Conservation (phyloP, 2,888 invertebrate genomes). For the Geophilus truncorum region DNA sequence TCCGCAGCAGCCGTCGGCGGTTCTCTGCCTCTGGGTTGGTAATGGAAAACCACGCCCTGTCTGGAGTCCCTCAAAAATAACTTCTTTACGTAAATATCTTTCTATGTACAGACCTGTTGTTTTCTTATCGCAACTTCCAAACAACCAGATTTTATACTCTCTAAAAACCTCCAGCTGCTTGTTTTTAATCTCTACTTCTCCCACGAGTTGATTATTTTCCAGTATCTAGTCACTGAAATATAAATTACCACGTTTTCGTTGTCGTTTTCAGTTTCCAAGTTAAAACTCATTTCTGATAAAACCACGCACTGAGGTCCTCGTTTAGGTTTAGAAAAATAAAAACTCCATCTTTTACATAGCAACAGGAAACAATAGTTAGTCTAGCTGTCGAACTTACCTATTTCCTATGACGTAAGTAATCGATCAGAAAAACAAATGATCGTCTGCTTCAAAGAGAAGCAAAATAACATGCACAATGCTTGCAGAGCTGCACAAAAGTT, state of each 20-base stretch:
- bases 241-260: no score
- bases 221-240: no score
- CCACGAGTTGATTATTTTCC: no score
- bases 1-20: slow-evolving; percentile 9
- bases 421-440: background rate
- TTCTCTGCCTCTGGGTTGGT: slow-evolving; percentile 33
- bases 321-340: no score
- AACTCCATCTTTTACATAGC: background rate
- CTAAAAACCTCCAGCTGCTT: background rate
- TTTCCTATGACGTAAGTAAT: background rate
- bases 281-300: no score
- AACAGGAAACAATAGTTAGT: background rate
- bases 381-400: slow-evolving; percentile 3
- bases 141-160: background rate
- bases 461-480: background rate
- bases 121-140: background rate
- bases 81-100: slow-evolving; percentile 1
- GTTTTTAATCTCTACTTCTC: background rate
- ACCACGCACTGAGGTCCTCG: no score
- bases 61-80: slow-evolving; percentile 17
- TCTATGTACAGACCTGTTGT: slow-evolving; percentile 3
- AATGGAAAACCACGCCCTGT: slow-evolving; percentile 31
- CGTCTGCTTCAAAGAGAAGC: background rate
- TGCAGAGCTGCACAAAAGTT: background rate
- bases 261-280: no score